These are phyloP conservation scores for Bicyclus anynana DNA, from an alignment of 1,140 invertebrate species.

Conservation along the genomic window DNA sequence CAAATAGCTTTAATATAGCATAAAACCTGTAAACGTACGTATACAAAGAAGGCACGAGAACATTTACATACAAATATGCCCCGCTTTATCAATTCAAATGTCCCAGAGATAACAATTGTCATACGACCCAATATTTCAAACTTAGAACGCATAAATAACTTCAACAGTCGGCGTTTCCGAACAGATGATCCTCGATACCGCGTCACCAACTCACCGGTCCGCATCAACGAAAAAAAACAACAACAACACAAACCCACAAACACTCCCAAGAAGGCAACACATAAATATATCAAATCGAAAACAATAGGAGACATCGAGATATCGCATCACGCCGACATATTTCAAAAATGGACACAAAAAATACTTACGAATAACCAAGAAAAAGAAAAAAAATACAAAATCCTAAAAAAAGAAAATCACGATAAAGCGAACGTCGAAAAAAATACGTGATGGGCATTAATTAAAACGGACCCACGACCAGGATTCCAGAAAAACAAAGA, in stretches of 20 bases:
- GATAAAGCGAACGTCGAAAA: conserved; percentile 66
- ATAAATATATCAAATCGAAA: conserved; percentile 76
- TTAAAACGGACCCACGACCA: conserved; percentile 74
- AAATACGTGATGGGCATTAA: conserved; percentile 76
- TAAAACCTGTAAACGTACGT: background rate
- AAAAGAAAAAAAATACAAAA: conserved; percentile 34
- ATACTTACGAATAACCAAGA: background rate
- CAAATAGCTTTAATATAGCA: too few relatives aligned
- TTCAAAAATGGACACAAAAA: conserved; percentile 61
- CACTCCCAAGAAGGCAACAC: conserved; percentile 58
- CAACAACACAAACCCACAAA: conserved; percentile 45
- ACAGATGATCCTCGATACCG: conserved; percentile 51
- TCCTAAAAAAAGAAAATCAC: conserved; percentile 42
- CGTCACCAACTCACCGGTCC: conserved; percentile 54
- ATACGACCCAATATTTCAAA: conserved; percentile 38
- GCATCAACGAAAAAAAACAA: conserved; percentile 21
- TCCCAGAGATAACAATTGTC: conserved; percentile 32
- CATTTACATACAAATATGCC: background rate
- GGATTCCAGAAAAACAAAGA: conserved; percentile 75
- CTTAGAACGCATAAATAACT: conserved; percentile 50
- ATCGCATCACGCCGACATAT: conserved; percentile 72
- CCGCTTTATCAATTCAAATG: conserved; percentile 6
- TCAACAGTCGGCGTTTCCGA: conserved; percentile 46
- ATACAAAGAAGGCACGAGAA: background rate
- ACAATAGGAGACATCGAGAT: conserved; percentile 73